Base-by-base conservation (phyloP, 2,888 invertebrate genomes). In the Lordiphosa andalusiaca region DNA sequence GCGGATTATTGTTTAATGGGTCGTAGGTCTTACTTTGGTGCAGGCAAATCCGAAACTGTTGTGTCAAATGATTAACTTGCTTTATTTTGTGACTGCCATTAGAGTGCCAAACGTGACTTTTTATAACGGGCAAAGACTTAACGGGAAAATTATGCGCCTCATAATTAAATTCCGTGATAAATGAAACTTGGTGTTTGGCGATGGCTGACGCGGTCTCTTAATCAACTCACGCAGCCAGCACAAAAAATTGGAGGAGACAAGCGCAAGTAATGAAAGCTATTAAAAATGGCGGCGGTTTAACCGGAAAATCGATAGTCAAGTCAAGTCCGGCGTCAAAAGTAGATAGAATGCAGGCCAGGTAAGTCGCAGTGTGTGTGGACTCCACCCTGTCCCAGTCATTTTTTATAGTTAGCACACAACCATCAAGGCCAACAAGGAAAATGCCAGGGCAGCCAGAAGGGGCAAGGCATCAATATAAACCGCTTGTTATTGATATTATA, bases 271-370 rank as follows among this genome's bases (percentile, higher is more conserved):
- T 84, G 78, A 84, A 84, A 76, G 58, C 62, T 78, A 77, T 84
- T 84, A 77, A 77, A 81, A 81, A 84, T 73, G 84, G 70, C 71
- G 71, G 38, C 64, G 78, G 62, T 67, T 81, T 65, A 68, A 68
- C 53, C 48, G 59, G 71, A 77, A 77, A 77, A 84, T 77, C 77
- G 77, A 77, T 77, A 60, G 37, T 48, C 47, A n/a, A 49, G 48
- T 37, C 25, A 12, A 57, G 49, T 47, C 33, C 39, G 83, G 61
- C 60, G 64, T 73, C 58, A 68, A 76, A 76, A 70, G 73, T 68
- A 53, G 70, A 63, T 63, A 76, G 61, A 73, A 61, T 77, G 63
- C 73, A 80, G 49, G 48, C 48, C 55, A 65, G 36, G 30, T 3
- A 12, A 40, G 46, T 40, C 46, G 10, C 30, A 30, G 30, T 55